A percentile compares a stretch with the other conserved stretches of the same genome.
Conservation (phyloP, 2,113 vertebrate species). For the Tapirus terrestris region DNA sequence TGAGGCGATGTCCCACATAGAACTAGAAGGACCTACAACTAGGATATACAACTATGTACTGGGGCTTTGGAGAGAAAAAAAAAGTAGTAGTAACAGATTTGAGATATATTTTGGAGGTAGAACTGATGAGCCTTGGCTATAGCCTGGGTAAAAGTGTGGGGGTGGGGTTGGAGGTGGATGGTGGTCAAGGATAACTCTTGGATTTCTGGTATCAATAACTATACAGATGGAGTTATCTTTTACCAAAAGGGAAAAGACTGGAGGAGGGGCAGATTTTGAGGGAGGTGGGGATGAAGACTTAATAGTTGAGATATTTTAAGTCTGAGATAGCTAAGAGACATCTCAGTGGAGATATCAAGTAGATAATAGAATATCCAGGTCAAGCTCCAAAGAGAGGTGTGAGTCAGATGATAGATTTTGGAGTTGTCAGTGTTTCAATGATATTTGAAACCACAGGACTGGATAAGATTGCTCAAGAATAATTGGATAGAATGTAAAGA, state of each 20-base stretch:
- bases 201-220: background rate
- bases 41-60: too few relatives aligned
- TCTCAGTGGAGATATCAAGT: background rate
- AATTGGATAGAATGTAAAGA: background rate
- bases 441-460: background rate
- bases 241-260: background rate
- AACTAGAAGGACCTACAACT: too few relatives aligned
- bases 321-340: background rate
- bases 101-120: background rate
- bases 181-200: background rate
- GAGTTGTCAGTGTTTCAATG: background rate
- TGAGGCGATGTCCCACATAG: too few relatives aligned
- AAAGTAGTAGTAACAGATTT: background rate
- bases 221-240: background rate
- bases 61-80: too few relatives aligned
- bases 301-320: background rate
- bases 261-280: background rate
- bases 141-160: background rate
- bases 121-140: background rate
- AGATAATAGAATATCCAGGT: background rate
- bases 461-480: background rate
- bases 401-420: background rate
- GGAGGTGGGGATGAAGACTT: background rate
- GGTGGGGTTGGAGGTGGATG: background rate
- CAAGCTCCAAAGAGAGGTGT: background rate